Percentiles rank a stretch among this genome's conserved stretches.
Evolutionary conservation across 2,888 invertebrate genomes (phyloP).

Genomic region (Incurvaria masculella): DNA sequence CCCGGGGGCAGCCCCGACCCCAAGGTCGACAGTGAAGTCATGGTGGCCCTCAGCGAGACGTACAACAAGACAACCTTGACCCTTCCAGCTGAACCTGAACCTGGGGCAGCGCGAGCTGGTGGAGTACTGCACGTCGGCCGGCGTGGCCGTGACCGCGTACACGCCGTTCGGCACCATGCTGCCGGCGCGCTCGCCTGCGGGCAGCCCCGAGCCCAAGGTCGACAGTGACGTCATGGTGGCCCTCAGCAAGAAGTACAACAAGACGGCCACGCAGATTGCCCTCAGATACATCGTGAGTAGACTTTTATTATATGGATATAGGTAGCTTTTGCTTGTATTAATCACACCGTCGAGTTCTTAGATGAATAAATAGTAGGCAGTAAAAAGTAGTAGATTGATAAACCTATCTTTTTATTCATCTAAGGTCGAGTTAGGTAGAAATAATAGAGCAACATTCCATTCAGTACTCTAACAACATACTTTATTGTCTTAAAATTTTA

Average conservation of each 20-base stretch:
- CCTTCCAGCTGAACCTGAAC: constrained; percentile 22
- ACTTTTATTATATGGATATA: too few relatives aligned
- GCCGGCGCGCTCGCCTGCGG: constrained; percentile 20
- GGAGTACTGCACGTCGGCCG: constrained; percentile 58
- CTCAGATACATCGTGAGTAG: constrained; percentile 30
- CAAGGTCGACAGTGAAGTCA: constrained; percentile 48
- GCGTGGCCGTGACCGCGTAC: constrained; percentile 65
- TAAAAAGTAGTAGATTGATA: too few relatives aligned
- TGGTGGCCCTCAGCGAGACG: constrained; percentile 57
- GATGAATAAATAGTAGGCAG: too few relatives aligned
- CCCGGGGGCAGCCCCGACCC: constrained; percentile 46
- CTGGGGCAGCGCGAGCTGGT: constrained; percentile 59
- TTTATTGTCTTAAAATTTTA: too few relatives aligned
- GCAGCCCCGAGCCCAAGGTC: constrained; percentile 29
- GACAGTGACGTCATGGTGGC: constrained; percentile 28
- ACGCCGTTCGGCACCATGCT: constrained; percentile 62
- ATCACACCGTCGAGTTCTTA: too few relatives aligned
- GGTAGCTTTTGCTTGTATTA: too few relatives aligned
- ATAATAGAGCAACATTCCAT: too few relatives aligned
- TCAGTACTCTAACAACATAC: too few relatives aligned
- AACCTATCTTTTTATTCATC: too few relatives aligned
- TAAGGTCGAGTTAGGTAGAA: too few relatives aligned
- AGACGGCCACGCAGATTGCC: constrained; percentile 39
- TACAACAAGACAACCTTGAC: constrained; percentile 60
- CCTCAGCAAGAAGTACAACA: constrained; percentile 37